Evolutionary conservation across 2,888 invertebrate species (phyloP).

Genomic region (Xylocampa areola): DNA sequence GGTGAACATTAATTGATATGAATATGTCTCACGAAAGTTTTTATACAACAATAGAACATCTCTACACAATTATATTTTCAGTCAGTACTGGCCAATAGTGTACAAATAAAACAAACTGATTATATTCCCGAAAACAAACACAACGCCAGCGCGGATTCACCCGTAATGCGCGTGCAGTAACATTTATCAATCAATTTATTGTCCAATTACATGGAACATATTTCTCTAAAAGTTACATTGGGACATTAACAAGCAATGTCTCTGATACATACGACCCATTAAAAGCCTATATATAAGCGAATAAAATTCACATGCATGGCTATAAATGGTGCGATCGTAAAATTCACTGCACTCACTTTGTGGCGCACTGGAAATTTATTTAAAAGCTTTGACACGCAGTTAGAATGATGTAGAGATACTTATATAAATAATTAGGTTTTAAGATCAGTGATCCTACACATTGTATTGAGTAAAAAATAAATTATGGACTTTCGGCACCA

Average conservation of each 20-base stretch:
- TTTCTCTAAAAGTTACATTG: conserved; percentile 56
- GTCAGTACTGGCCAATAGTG: too few relatives aligned
- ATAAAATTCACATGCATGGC: conserved; percentile 81
- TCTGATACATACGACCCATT: conserved; percentile 80
- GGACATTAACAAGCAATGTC: conserved; percentile 68
- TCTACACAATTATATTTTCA: too few relatives aligned
- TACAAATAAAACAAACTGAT: conserved; percentile 34
- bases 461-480: conserved; percentile 2
- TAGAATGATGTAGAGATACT: conserved; percentile 48
- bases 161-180: conserved; percentile 28
- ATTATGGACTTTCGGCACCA: conserved; percentile 5
- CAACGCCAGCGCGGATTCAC: conserved; percentile 24
- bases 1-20: too few relatives aligned
- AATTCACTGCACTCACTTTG: conserved; percentile 83
- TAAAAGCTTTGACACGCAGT: conserved; percentile 62
- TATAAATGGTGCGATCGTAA: conserved; percentile 80
- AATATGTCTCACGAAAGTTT: too few relatives aligned
- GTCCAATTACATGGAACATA: conserved; percentile 52
- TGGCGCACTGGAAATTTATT: conserved; percentile 75
- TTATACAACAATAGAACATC: too few relatives aligned
- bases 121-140: conserved; percentile 44
- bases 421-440: conserved; percentile 43
- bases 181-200: conserved; percentile 62
- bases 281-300: conserved; percentile 83
- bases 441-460: conserved; percentile 19